phyloP scores from a whole-genome alignment of 64 coral and sea anemone genomes.

The Stylophora pistillata region DNA sequence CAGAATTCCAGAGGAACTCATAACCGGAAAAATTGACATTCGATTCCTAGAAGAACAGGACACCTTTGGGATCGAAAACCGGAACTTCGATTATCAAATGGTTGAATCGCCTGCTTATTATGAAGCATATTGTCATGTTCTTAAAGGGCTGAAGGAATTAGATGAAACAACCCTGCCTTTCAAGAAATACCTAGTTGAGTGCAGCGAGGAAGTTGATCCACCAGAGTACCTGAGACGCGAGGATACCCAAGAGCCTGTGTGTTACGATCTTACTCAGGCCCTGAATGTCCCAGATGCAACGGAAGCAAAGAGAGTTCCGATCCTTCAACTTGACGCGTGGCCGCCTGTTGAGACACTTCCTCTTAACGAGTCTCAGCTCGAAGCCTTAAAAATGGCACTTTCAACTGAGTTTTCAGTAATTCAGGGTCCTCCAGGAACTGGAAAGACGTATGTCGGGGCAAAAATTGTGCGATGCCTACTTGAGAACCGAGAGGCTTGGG shows the following conservation, averaged over 20 bases:
- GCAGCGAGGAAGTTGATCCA: slow-evolving; percentile 30
- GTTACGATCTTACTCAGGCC: slow-evolving; percentile 27
- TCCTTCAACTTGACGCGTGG: slow-evolving; percentile 48
- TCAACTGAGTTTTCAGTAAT: slow-evolving; percentile 84
- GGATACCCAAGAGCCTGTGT: neutral
- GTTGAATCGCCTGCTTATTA: slow-evolving; percentile 55
- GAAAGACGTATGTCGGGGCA: slow-evolving; percentile 83
- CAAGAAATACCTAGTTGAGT: slow-evolving; percentile 19
- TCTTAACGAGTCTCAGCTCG: slow-evolving; percentile 67
- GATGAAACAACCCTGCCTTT: slow-evolving; percentile 52
- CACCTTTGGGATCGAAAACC: slow-evolving; percentile 46
- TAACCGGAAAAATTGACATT: slow-evolving; percentile 6
- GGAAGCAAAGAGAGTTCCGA: slow-evolving; percentile 17
- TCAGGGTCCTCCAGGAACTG: slow-evolving; percentile 89
- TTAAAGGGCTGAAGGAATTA: slow-evolving; percentile 57
- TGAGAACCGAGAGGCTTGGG: slow-evolving; percentile 33
- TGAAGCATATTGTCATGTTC: slow-evolving; percentile 73
- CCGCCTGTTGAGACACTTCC: slow-evolving; percentile 42
- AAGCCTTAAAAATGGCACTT: slow-evolving; percentile 71
- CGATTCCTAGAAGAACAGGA: slow-evolving; percentile 39
- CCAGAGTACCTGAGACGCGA: slow-evolving; percentile 38
- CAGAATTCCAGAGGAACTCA: slow-evolving; percentile 28
- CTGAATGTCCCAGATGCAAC: neutral
- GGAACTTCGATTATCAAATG: slow-evolving; percentile 28
- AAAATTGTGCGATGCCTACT: slow-evolving; percentile 72